phyloP scores from a whole-genome alignment of 37 sponge, comb jelly and placozoan species.

The Crambe crambe region DNA sequence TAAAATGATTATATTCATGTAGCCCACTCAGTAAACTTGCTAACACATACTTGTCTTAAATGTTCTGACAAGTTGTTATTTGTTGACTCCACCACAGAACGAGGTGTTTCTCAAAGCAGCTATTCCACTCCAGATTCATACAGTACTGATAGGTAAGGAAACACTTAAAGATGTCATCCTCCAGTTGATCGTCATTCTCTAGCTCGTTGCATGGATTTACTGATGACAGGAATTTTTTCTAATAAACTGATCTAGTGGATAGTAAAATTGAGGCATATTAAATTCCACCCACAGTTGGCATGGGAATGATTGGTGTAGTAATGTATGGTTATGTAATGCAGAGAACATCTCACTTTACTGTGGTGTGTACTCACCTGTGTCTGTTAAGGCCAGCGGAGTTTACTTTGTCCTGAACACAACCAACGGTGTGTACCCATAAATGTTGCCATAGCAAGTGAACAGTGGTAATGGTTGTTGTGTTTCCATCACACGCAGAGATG shows the following conservation, averaged over 20 bases:
- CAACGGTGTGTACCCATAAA: neutral
- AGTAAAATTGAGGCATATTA: too few relatives aligned
- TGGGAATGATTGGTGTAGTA: too few relatives aligned
- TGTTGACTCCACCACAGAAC: too few relatives aligned
- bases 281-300: too few relatives aligned
- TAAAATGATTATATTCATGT: neutral
- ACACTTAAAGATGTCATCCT: too few relatives aligned
- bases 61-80: too few relatives aligned
- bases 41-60: too few relatives aligned
- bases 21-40: neutral
- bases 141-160: neutral
- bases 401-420: neutral
- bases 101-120: neutral
- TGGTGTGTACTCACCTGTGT: neutral
- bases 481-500: neutral
- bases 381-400: conserved; percentile 5
- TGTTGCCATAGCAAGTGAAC: neutral
- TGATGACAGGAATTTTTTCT: neutral
- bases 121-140: neutral
- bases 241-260: too few relatives aligned
- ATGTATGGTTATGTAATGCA: neutral
- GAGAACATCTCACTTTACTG: neutral
- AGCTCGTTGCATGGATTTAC: neutral
- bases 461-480: too few relatives aligned
- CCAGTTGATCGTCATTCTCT: neutral